Evolutionary conservation across 2,113 vertebrate genomes (phyloP), one percentile per base, ranked within the genome.

Genomic region (Cercocebus atys): DNA sequence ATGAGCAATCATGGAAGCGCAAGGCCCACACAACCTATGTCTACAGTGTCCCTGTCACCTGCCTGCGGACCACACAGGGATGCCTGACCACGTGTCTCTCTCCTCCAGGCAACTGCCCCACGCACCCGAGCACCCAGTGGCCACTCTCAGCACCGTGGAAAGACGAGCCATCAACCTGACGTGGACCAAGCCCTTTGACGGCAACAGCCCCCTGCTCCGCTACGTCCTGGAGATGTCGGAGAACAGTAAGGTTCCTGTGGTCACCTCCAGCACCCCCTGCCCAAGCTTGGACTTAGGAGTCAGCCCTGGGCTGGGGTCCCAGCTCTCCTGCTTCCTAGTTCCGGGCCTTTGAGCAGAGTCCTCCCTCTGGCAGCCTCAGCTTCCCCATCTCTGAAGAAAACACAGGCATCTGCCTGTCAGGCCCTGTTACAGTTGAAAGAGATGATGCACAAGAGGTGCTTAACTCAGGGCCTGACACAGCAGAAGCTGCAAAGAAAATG

Each of bases 181-280:
- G 0, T 99, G 99, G 99, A 99, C 99, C 98, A 99, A 99, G 55
- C 99, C 99, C 47, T 99, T 99, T 2, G 99, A 99, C 0, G 99
- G 99, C 90, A 99, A 99, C 99, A 99, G 99, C 95, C 99, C 99
- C 0, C 99, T 99, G 97, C 98, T 99, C 52, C 99, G 98, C 92
- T 99, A 99, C 93, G 64, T 99, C 90, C 98, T 99, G 98, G 99
- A 99, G 99, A 99, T 99, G 90, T 99, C 99, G 0, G 99, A 99
- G 98, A 99, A 99, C 98, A 99, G 99, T 99, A 99, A 99, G 99
- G 98, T 18, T 88, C 87, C 59, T 27, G 0, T 38, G 9, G 45
- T 57, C 25, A 2, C 32, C 78, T 72, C 38, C 96, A 1, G 17
- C 22, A 2, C 43, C 66, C 27, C 27, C 45, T 3, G 17, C 45